A percentile compares a stretch with the other conserved stretches of the same genome.
Evolutionary conservation across 2,888 invertebrate genomes (phyloP).

Genomic region (Thymelicus sylvestris): DNA sequence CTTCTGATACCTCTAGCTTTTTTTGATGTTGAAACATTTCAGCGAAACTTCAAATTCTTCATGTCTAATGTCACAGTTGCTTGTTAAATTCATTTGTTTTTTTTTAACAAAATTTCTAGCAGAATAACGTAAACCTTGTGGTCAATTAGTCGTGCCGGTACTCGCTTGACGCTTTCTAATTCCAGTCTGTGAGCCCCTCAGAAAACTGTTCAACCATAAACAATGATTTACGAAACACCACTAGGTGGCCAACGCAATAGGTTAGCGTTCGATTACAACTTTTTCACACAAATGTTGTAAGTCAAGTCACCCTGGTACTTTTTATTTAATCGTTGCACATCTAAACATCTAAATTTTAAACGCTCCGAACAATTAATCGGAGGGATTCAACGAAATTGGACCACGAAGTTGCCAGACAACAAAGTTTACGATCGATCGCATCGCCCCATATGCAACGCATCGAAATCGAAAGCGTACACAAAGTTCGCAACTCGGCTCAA

Average conservation of each 20-base stretch:
- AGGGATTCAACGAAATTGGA: conserved; percentile 54
- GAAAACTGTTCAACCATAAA: conserved; percentile 78
- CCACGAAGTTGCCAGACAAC: conserved; percentile 56
- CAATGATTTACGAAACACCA: conserved; percentile 79
- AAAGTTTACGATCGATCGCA: conserved; percentile 69
- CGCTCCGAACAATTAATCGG: conserved; percentile 25
- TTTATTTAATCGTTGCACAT: conserved; percentile 41
- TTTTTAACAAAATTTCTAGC: conserved; percentile 54
- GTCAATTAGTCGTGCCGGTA: conserved; percentile 76
- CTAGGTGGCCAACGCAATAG: conserved; percentile 58
- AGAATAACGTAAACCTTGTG: conserved; percentile 77
- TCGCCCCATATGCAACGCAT: conserved; percentile 74
- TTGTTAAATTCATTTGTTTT: conserved; percentile 31
- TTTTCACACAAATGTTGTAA: conserved; percentile 63
- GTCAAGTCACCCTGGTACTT: conserved; percentile 41
- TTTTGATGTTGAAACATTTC: conserved; percentile 26
- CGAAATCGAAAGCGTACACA: conserved; percentile 77
- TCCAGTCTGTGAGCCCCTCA: conserved; percentile 72
- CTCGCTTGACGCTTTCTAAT: conserved; percentile 81
- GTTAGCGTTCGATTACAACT: conserved; percentile 62
- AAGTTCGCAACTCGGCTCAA: conserved; percentile 71
- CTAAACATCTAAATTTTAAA: conserved; percentile 9
- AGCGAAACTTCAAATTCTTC: conserved; percentile 28
- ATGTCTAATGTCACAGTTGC: conserved; percentile 32
- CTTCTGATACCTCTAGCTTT: conserved; percentile 10